Evolutionary conservation across 2,797 vertebrate genomes (phyloP).

Genomic region (Sylvilagus floridanus): DNA sequence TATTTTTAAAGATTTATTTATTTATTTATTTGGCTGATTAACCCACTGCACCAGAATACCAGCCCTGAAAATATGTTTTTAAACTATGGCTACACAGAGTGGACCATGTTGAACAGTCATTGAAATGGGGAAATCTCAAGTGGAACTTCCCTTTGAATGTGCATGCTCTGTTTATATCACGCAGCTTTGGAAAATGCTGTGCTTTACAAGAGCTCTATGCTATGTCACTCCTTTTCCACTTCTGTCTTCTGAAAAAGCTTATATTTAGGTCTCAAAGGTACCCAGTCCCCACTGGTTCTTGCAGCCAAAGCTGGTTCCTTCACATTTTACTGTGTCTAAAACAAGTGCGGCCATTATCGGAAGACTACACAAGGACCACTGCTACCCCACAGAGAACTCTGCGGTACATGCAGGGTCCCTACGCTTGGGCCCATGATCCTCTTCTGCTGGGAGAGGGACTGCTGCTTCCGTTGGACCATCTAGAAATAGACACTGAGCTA

Average conservation of each 20-base stretch:
- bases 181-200: not conserved
- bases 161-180: not conserved
- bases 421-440: not conserved
- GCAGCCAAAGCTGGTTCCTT: not conserved
- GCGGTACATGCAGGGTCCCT: not conserved
- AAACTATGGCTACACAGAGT: not conserved
- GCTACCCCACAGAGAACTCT: not conserved
- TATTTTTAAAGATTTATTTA: no score
- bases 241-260: constrained; percentile 29
- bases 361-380: not conserved
- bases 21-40: no score
- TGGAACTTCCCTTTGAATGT: not conserved
- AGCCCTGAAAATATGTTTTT: not conserved
- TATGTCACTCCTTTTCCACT: not conserved
- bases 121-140: not conserved
- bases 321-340: not conserved
- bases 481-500: not conserved
- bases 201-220: not conserved
- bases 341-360: not conserved
- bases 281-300: not conserved
- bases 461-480: not conserved
- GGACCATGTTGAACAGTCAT: not conserved
- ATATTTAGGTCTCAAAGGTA: not conserved
- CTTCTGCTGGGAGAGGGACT: no score
- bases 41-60: not conserved